phyloP scores from a whole-genome alignment of 2,888 invertebrate genomes.

The Pheosia gnoma region DNA sequence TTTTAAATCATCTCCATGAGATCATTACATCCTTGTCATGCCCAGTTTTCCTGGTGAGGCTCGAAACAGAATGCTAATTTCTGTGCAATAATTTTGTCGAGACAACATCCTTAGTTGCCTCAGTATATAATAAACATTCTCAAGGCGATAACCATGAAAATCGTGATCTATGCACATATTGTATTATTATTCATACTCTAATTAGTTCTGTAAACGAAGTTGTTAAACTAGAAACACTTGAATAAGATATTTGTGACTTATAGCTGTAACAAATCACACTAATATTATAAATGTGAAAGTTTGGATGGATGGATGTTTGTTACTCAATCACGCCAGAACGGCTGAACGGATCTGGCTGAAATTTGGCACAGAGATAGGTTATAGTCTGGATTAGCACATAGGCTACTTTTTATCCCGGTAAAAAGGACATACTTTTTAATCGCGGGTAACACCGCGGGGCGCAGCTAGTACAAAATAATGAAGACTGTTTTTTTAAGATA shows the following conservation, averaged over 20 bases:
- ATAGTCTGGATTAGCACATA: too few species aligned
- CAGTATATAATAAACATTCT: slow-evolving; percentile 1
- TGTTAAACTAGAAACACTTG: slow-evolving; percentile 3
- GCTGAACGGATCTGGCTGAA: too few species aligned
- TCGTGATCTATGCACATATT: neutral
- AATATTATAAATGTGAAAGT: too few species aligned
- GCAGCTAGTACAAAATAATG: too few species aligned
- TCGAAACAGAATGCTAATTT: neutral
- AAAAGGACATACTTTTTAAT: too few species aligned
- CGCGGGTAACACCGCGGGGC: too few species aligned
- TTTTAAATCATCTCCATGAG: neutral
- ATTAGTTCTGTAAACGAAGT: slow-evolving; percentile 8
- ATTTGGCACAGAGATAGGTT: too few species aligned
- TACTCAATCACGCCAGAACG: too few species aligned
- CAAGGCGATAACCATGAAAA: slow-evolving; percentile 1
- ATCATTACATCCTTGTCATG: slow-evolving; percentile 9
- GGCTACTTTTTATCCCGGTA: too few species aligned
- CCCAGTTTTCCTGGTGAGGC: neutral
- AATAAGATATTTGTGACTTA: slow-evolving; percentile 5
- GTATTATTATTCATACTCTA: neutral
- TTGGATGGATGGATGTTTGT: too few species aligned
- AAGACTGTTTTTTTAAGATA: too few species aligned
- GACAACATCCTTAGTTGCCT: neutral
- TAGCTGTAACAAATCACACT: too few species aligned
- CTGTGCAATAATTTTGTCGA: neutral